phyloP scores from a whole-genome alignment of 2,797 vertebrate species.

The Silurus aristotelis region DNA sequence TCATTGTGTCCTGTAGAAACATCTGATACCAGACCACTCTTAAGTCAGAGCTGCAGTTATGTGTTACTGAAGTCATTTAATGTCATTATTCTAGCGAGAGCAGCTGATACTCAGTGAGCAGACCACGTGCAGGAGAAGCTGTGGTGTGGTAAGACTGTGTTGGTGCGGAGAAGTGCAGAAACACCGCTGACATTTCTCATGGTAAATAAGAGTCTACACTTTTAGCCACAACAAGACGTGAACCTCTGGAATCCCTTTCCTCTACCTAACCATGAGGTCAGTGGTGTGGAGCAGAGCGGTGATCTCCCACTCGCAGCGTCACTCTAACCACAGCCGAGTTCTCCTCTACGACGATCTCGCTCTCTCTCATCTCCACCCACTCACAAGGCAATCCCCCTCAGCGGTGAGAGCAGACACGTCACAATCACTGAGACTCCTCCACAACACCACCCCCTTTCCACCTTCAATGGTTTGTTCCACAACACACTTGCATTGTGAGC shows the following conservation, averaged over 20 bases:
- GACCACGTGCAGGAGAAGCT: not conserved
- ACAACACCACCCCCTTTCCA: constrained; percentile 12
- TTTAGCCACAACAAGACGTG: constrained; percentile 37
- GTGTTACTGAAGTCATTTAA: not conserved
- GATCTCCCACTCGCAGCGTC: constrained; percentile 54
- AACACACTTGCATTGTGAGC: not conserved
- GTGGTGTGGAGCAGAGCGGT: constrained; percentile 4
- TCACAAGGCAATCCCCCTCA: constrained; percentile 57
- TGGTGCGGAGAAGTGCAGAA: not conserved
- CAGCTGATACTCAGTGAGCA: not conserved
- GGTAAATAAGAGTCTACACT: constrained; percentile 28
- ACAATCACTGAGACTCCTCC: constrained; percentile 43
- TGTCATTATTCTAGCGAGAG: not conserved
- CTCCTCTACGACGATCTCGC: constrained; percentile 37
- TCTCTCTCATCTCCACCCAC: constrained; percentile 43
- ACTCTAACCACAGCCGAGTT: constrained; percentile 47
- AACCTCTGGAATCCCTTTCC: constrained; percentile 47
- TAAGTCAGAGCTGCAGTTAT: not conserved
- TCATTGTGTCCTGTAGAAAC: constrained; percentile 12
- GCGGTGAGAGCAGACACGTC: constrained; percentile 17
- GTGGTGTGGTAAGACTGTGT: not conserved
- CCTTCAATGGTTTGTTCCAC: constrained; percentile 42
- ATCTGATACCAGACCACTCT: constrained; percentile 10
- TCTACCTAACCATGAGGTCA: constrained; percentile 47
- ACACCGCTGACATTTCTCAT: constrained; percentile 31